Evolutionary conservation across 2,113 vertebrate genomes (phyloP), one percentile per base, ranked within the genome.

Genomic region (Tursiops truncatus): DNA sequence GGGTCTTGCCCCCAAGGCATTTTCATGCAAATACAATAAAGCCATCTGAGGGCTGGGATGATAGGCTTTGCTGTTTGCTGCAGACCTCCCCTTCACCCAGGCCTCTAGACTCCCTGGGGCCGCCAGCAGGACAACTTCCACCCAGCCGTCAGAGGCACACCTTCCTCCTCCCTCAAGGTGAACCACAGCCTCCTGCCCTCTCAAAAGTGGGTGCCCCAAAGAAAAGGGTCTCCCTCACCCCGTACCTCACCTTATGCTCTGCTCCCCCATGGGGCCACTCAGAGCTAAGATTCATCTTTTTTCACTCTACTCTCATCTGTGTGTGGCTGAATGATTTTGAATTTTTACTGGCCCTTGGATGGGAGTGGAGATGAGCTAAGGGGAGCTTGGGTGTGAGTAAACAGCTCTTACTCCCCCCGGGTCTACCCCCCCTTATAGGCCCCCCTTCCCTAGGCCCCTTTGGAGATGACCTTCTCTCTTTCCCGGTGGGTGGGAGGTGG

Each of bases 401-500:
- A 79, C 82, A 89, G 82, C 73, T 84, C 92, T 93, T 58, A 53
- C 68, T 81, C 85, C n/a, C 20, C 68, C 63, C 73, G 23, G 81
- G 62, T 41, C 71, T 90, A 53, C 77, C 63, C 89, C 81, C 84
- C 56, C 86, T 77, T 50, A 41, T 76, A 85, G 79, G 23, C 47
- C 71, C 80, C 89, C 87, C 86, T 93, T 86, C 80, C 84, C 28
- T 25, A 62, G 92, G 92, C 90, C 92, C 44, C 83, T 87, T 89
- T 81, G 84, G 83, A 0, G 47, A 97, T 98, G 97, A 97, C 98
- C 97, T 98, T 96, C 92, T 96, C 84, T 90, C 96, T 83, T 86
- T 92, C 96, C 95, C 38, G 2, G 94, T 97, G 97, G 97, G 96
- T 94, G 96, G 97, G 96, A 96, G 97, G 87, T 94, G 84, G 94